A percentile compares a stretch with the other conserved stretches of the same genome.
Evolutionary conservation across 1,140 invertebrate species (phyloP).

Genomic region (Cydia amplana): DNA sequence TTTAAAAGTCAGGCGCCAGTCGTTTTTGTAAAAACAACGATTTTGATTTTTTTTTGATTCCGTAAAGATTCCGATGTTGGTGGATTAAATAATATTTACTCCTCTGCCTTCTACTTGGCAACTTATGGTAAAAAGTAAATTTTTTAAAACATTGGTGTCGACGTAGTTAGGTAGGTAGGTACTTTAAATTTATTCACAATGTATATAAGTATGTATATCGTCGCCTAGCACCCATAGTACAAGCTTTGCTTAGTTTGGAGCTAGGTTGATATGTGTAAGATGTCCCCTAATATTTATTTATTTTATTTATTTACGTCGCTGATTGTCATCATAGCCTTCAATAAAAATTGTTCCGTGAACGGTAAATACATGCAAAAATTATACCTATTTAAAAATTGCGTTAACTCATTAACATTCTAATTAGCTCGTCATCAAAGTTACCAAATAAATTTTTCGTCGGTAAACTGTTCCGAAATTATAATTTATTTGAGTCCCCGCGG

Average conservation of each 20-base stretch:
- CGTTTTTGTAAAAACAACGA: no score
- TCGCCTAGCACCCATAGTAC: no score
- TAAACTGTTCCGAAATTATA: slow-evolving; percentile 23
- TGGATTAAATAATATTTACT: no score
- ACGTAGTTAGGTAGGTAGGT: background rate
- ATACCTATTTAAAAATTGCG: background rate
- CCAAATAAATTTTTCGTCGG: background rate
- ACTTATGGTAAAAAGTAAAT: background rate
- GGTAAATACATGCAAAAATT: no score
- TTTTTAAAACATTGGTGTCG: background rate
- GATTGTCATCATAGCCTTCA: background rate
- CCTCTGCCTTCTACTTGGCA: no score
- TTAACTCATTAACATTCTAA: slow-evolving; percentile 6
- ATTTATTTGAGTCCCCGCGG: slow-evolving; percentile 21
- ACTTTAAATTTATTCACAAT: background rate
- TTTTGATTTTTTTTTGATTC: no score
- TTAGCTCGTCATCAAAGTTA: slow-evolving; percentile 11
- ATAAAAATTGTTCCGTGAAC: background rate
- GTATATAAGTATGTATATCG: no score
- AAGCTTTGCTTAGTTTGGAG: no score
- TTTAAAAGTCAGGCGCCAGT: background rate
- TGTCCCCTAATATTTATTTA: no score
- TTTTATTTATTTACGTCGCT: no score
- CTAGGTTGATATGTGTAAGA: no score
- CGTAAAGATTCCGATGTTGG: no score